phyloP scores from a whole-genome alignment of 2,797 vertebrate genomes.

The Amblyraja radiata region DNA sequence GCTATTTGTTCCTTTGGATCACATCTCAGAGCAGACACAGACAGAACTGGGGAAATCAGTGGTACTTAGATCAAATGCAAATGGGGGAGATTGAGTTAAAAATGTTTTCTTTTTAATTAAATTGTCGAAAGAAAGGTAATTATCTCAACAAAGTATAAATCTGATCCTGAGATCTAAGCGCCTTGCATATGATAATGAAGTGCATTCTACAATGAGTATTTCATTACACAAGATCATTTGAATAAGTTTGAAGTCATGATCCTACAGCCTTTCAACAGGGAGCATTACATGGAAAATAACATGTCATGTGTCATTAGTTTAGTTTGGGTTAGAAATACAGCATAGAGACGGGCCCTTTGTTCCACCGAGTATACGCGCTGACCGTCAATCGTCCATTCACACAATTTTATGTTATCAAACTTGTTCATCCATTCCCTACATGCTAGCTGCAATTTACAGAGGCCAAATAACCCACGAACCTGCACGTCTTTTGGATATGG shows the following conservation, averaged over 20 bases:
- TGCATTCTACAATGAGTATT: not conserved
- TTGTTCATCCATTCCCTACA: too few species aligned
- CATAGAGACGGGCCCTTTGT: too few species aligned
- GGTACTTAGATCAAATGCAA: conserved; percentile 1
- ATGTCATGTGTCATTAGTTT: not conserved
- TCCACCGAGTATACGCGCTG: too few species aligned
- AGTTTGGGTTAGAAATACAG: too few species aligned
- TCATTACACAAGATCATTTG: not conserved
- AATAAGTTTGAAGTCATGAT: not conserved
- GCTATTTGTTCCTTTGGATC: not conserved
- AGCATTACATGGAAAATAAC: not conserved
- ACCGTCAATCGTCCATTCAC: too few species aligned
- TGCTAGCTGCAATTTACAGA: too few species aligned
- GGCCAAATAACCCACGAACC: too few species aligned
- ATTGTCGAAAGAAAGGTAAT: not conserved
- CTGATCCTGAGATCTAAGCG: not conserved
- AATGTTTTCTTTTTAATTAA: conserved; percentile 5
- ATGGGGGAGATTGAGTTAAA: not conserved
- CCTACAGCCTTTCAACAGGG: not conserved
- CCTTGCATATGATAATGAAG: not conserved
- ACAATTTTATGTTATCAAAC: too few species aligned
- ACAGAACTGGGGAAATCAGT: not conserved
- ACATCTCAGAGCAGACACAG: not conserved
- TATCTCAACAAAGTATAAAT: not conserved
- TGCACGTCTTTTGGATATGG: too few species aligned